Conservation (phyloP, 2,113 vertebrate species). For the Columba janthina region DNA sequence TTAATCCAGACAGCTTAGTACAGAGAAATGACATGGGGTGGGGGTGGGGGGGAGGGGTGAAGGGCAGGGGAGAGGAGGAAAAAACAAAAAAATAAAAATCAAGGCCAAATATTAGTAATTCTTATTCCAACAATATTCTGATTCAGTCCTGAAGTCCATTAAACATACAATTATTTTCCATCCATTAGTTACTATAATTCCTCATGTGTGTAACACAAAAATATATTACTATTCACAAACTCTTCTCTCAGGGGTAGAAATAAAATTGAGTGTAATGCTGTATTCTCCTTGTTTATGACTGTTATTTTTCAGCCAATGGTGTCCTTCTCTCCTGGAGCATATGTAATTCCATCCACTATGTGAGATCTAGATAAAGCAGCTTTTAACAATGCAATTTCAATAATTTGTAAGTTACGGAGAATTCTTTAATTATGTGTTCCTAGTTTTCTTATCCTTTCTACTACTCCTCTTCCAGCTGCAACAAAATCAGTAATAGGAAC, state of each 20-base stretch:
- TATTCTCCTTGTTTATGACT: not conserved
- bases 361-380: not conserved
- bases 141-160: not conserved
- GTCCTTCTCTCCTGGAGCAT: not conserved
- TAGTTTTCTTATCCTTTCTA: not conserved
- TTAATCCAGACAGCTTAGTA: not conserved
- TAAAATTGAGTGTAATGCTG: not conserved
- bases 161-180: not conserved
- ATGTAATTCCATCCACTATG: not conserved
- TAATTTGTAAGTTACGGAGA: not conserved
- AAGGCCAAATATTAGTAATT: not conserved
- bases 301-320: not conserved
- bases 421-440: not conserved
- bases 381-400: not conserved
- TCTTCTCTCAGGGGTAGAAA: not conserved
- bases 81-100: not conserved
- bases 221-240: not conserved
- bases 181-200: not conserved
- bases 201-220: not conserved
- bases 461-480: not conserved
- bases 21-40: not conserved
- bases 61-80: accelerated
- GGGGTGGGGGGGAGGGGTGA: too few relatives aligned
- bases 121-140: not conserved
- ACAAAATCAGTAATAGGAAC: not conserved